These are phyloP conservation scores for Trematomus bernacchii DNA, from an alignment of 2,797 vertebrate species.

Conservation along the genomic window DNA sequence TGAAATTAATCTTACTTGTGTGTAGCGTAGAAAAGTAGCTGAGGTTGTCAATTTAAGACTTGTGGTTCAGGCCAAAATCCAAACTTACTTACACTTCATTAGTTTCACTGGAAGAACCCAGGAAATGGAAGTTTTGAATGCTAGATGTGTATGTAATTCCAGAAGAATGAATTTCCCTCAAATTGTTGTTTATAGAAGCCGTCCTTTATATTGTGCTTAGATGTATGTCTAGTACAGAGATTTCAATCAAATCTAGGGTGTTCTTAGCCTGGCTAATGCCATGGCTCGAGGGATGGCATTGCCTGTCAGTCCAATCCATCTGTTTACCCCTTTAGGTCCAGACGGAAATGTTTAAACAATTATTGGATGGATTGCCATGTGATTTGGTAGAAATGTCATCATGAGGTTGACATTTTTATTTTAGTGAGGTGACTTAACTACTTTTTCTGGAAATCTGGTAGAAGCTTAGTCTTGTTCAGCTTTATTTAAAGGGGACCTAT, in stretches of 20 bases:
- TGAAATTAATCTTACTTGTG: slow-evolving; percentile 28
- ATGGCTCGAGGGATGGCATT: background rate
- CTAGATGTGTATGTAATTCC: slow-evolving; percentile 1
- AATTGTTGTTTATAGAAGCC: background rate
- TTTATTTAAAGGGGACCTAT: too few species aligned
- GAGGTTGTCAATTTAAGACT: slow-evolving; percentile 22
- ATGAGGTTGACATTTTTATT: background rate
- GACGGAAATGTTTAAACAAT: background rate
- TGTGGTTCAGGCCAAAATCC: slow-evolving; percentile 16
- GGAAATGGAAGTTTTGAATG: slow-evolving; percentile 14
- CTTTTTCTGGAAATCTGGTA: background rate
- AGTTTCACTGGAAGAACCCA: slow-evolving; percentile 21
- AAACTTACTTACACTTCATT: slow-evolving; percentile 18
- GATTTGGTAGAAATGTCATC: background rate
- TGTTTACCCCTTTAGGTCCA: background rate
- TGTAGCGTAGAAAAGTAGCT: slow-evolving; percentile 23
- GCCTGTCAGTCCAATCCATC: background rate
- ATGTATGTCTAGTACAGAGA: background rate
- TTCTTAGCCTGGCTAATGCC: background rate
- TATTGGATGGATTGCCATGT: background rate
- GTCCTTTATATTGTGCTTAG: too few species aligned
- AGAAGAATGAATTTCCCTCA: background rate
- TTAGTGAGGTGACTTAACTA: background rate
- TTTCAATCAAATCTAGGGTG: background rate
- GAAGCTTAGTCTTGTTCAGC: background rate